phyloP scores from a whole-genome alignment of 2,888 invertebrate genomes.

The Onchidella celtica region DNA sequence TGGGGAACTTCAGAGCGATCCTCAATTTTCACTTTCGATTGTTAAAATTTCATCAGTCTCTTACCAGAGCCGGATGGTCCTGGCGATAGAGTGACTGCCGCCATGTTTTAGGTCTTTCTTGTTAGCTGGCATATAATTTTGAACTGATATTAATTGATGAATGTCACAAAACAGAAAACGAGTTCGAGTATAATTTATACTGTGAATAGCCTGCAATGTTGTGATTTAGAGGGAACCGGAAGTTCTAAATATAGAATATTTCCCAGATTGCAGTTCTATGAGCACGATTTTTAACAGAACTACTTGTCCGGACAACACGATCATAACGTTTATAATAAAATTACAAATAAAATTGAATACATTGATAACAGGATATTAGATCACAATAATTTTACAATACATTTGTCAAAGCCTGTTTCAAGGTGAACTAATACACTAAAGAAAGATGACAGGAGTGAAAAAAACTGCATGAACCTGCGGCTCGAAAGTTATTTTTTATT shows the following conservation, averaged over 20 bases:
- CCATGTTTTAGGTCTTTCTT: constrained; percentile 43
- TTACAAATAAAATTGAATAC: background rate
- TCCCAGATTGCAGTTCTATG: constrained; percentile 26
- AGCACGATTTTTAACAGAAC: constrained; percentile 10
- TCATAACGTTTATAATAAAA: background rate
- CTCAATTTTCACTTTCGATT: too few species aligned
- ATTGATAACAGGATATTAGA: background rate
- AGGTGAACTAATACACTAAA: too few species aligned
- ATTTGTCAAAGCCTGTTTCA: background rate
- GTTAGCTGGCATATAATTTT: too few species aligned
- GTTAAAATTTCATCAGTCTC: too few species aligned
- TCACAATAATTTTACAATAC: background rate
- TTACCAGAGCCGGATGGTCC: constrained; percentile 67
- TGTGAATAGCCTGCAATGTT: too few species aligned
- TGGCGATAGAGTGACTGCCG: constrained; percentile 69
- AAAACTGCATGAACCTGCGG: too few species aligned
- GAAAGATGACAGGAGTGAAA: too few species aligned
- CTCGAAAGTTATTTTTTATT: too few species aligned
- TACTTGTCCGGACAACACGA: background rate
- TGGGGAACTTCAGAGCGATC: too few species aligned
- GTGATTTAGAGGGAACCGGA: constrained; percentile 22
- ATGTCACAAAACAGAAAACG: too few species aligned
- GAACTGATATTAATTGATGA: too few species aligned
- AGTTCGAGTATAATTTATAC: too few species aligned
- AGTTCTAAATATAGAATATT: background rate